Evolutionary conservation across 2,113 vertebrate genomes (phyloP).

Genomic region (Pithys albifrons): DNA sequence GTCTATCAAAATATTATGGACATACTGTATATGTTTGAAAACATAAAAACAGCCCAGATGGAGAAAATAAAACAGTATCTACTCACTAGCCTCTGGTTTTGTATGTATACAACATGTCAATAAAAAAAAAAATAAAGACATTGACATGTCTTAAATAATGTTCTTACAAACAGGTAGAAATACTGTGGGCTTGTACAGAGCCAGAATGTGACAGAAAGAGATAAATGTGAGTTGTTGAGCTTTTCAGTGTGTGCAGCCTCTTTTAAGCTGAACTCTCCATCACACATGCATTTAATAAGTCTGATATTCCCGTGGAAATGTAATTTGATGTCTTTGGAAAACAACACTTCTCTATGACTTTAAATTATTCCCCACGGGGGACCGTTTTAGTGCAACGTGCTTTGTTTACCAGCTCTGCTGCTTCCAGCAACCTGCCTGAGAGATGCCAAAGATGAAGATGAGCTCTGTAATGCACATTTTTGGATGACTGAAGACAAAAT

Average conservation of each 20-base stretch:
- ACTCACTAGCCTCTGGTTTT: not conserved
- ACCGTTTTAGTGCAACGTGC: constrained; percentile 9
- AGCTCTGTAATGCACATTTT: constrained; percentile 3
- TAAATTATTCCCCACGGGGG: constrained; percentile 45
- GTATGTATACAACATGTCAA: not conserved
- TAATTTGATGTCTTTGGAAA: constrained; percentile 43
- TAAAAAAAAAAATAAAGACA: not conserved
- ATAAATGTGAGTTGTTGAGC: not conserved
- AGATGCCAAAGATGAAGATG: constrained; percentile 33
- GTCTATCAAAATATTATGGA: not conserved
- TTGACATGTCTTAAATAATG: not conserved
- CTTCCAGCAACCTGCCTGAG: constrained; percentile 31
- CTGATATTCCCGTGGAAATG: constrained; percentile 15
- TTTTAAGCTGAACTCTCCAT: constrained; percentile 18
- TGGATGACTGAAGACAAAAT: constrained; percentile 30
- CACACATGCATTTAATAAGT: not conserved
- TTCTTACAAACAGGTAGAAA: not conserved
- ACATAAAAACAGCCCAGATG: not conserved
- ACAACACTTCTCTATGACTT: constrained; percentile 23
- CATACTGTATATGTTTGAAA: not conserved
- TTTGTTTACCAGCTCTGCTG: constrained; percentile 50
- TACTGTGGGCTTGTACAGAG: not conserved
- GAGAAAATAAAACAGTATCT: not conserved
- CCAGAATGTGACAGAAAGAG: not conserved
- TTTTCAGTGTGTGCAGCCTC: not conserved